Conservation (phyloP, 2,888 invertebrate species). For the Heliconius charithonia region DNA sequence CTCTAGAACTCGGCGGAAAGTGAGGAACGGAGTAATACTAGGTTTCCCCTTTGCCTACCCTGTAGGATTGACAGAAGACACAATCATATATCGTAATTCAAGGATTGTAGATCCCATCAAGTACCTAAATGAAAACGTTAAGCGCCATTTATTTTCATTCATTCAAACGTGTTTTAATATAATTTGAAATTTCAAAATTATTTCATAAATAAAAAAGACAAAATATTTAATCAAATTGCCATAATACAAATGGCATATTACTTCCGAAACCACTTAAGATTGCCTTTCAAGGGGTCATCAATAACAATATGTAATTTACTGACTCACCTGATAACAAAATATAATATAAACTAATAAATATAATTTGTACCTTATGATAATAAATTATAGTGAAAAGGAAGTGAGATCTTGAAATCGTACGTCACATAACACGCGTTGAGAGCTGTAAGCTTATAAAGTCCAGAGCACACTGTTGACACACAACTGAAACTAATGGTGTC, state of each 20-base stretch:
- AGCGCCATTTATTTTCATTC: too few relatives aligned
- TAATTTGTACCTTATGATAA: not conserved
- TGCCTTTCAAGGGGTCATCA: not conserved
- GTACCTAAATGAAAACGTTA: too few relatives aligned
- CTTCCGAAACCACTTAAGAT: constrained; percentile 12
- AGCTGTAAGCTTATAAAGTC: not conserved
- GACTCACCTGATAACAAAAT: constrained; percentile 25
- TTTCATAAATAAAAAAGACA: too few relatives aligned
- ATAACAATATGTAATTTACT: constrained; percentile 14
- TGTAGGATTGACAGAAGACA: too few relatives aligned
- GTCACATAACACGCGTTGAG: not conserved
- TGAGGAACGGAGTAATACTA: too few relatives aligned
- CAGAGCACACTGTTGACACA: constrained; percentile 12
- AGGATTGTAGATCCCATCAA: too few relatives aligned
- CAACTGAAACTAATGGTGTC: constrained; percentile 46
- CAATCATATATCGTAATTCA: too few relatives aligned
- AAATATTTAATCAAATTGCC: not conserved
- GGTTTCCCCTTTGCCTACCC: too few relatives aligned
- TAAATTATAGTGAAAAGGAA: not conserved
- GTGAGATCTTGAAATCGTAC: not conserved
- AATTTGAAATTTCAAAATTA: too few relatives aligned
- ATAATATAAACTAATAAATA: not conserved
- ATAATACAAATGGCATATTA: constrained; percentile 6
- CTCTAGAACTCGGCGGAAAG: too few relatives aligned
- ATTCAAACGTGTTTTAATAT: too few relatives aligned